phyloP scores from a whole-genome alignment of 1,140 invertebrate genomes.

The Nasonia vitripennis region DNA sequence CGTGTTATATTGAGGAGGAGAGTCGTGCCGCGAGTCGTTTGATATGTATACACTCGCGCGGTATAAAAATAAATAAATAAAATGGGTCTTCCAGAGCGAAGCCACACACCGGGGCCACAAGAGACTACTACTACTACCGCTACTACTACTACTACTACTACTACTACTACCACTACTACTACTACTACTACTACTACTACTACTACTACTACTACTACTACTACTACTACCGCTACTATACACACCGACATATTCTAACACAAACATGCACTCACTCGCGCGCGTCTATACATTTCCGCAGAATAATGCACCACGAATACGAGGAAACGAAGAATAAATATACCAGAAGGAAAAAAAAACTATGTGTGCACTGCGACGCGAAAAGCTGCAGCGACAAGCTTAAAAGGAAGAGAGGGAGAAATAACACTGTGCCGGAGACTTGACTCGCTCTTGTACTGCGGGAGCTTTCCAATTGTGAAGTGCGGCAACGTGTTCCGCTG shows the following conservation, averaged over 20 bases:
- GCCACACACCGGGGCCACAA: constrained; percentile 28
- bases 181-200: too few relatives aligned
- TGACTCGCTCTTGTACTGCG: not conserved
- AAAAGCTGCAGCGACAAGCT: not conserved
- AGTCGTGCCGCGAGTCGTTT: not conserved
- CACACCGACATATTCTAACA: not conserved
- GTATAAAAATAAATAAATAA: constrained; percentile 2
- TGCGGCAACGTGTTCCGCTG: constrained; percentile 3
- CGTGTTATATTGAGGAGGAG: not conserved
- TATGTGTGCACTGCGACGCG: not conserved
- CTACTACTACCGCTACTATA: not conserved
- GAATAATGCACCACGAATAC: not conserved
- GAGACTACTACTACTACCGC: not conserved
- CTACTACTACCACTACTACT: not conserved
- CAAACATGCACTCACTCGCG: not conserved
- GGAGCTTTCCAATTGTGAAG: constrained; percentile 38
- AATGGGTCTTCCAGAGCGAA: constrained; percentile 45
- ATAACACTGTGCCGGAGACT: not conserved
- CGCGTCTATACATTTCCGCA: not conserved
- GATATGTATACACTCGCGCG: not conserved
- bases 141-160: not conserved
- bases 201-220: too few relatives aligned
- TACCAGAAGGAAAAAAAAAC: not conserved
- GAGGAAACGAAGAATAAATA: not conserved
- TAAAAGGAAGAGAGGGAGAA: not conserved